Evolutionary conservation across 2,888 invertebrate genomes (phyloP), one percentile per base, ranked within the genome.

Genomic region (Blomia tropicalis): DNA sequence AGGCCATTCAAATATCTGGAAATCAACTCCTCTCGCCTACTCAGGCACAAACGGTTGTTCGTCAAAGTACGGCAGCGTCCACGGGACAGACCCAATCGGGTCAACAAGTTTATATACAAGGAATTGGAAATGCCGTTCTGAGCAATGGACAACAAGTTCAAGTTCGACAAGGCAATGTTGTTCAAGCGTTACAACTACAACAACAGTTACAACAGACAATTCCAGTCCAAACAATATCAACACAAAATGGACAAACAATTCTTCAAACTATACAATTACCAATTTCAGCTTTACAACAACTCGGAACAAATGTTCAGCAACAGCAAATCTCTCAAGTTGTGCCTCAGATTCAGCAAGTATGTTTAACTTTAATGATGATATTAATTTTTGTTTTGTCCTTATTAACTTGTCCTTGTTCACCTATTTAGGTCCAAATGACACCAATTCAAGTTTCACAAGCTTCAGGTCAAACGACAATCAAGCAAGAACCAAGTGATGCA

Each of bases 241-340:
- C 85, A 61, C 79, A 82, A 36, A 86, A 85, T 73, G 93, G 93
- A 0, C 92, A 93, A 75, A 92, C 93, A 0, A 84, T 93, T 64
- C 87, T 90, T 74, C 93, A 95, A 74, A 92, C 93, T 0, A 84
- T 95, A 1, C 92, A 93, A 73, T 83, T 95, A 70, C 93, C 93
- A 0, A 79, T 92, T 22, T 91, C 91, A 74, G 81, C 88, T 47
- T 76, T 83, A 47, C 70, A 71, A 64, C 66, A 67, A 43, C 77
- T 80, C 43, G 76, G 78, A 3, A 81, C 83, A 23, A 77, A 80
- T 66, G 66, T 67, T 3, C 66, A 66, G 44, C 65, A 65, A 23
- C 62, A 66, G 14, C 66, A 68, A 25, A 64, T 67, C n/a, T 64
- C 67, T n/a, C 69, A 69, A 43, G 65, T 68, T 41, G 60, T 68